phyloP scores from a whole-genome alignment of 2,113 vertebrate genomes.

The Hemichromis elongatus region DNA sequence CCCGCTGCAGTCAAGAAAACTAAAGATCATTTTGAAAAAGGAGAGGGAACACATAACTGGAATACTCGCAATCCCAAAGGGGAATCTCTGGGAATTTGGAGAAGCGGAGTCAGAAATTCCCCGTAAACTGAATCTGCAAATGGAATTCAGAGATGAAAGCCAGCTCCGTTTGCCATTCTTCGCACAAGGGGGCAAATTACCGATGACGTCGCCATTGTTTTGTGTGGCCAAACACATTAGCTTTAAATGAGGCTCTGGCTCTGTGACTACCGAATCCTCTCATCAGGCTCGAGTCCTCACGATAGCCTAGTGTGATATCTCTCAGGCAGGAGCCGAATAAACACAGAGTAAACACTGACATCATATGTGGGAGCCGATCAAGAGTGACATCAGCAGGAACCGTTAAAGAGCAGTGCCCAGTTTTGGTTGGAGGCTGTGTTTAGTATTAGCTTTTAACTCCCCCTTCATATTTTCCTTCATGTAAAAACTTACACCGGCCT shows the following conservation, averaged over 20 bases:
- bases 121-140: background rate
- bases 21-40: background rate
- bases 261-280: conserved; percentile 2
- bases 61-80: conserved; percentile 18
- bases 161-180: conserved; percentile 26
- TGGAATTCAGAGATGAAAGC: conserved; percentile 47
- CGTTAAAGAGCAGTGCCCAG: background rate
- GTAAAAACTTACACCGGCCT: background rate
- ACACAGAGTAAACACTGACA: conserved; percentile 63
- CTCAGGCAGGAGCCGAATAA: conserved; percentile 58
- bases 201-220: conserved; percentile 59
- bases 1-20: conserved; percentile 6
- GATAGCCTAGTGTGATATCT: conserved; percentile 58
- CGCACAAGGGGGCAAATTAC: conserved; percentile 56
- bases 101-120: conserved; percentile 12
- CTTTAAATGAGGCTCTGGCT: conserved; percentile 37
- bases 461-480: background rate
- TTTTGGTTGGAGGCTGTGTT: background rate
- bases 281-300: conserved; percentile 38
- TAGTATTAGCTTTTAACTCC: background rate
- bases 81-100: conserved; percentile 31
- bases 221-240: conserved; percentile 58
- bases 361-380: conserved; percentile 45
- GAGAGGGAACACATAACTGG: background rate
- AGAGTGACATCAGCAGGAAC: conserved; percentile 44